phyloP scores from a whole-genome alignment of 2,113 vertebrate genomes.

The Actinemys pallida region DNA sequence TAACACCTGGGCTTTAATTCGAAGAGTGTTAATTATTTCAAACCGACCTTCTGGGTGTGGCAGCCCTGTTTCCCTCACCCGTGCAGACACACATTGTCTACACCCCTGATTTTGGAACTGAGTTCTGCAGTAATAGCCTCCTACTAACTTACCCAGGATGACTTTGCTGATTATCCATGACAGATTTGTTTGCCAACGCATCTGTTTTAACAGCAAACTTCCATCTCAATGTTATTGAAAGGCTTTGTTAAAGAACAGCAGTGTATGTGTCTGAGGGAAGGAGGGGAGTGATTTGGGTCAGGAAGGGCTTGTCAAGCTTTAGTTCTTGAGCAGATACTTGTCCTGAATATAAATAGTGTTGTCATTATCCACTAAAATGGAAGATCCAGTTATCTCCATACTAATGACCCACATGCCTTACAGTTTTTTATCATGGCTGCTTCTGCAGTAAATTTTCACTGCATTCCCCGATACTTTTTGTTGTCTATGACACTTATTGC shows the following conservation, averaged over 20 bases:
- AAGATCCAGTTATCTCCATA: not conserved
- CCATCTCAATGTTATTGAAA: not conserved
- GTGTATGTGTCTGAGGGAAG: not conserved
- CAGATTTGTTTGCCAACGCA: not conserved
- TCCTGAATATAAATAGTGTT: not conserved
- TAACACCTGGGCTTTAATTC: not conserved
- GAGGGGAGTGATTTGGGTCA: not conserved
- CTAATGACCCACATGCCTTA: not conserved
- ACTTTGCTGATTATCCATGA: not conserved
- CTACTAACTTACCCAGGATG: not conserved
- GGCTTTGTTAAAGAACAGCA: not conserved
- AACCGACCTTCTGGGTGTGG: not conserved
- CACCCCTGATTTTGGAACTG: not conserved
- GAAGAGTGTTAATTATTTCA: not conserved
- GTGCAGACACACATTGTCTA: not conserved
- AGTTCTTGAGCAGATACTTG: not conserved
- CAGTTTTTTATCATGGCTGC: not conserved
- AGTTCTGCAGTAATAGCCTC: not conserved
- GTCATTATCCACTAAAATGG: not conserved
- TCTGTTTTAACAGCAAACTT: not conserved
- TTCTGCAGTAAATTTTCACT: not conserved
- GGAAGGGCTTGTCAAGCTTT: not conserved
- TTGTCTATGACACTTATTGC: slow-evolving; percentile 38
- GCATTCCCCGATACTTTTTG: not conserved
- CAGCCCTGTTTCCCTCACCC: not conserved